phyloP scores from a whole-genome alignment of 1,140 invertebrate species.

The Papilio polyxenes region DNA sequence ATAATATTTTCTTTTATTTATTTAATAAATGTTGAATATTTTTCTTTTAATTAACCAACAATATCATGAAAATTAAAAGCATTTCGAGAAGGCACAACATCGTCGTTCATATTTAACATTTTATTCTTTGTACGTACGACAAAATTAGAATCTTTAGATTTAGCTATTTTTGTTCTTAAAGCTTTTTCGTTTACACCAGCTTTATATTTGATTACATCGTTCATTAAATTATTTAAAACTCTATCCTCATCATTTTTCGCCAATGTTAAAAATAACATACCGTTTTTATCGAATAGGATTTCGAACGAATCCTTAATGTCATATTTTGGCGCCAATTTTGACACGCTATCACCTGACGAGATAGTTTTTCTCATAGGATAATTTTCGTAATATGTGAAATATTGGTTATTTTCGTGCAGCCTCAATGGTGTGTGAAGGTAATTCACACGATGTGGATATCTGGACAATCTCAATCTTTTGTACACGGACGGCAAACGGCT shows the following conservation, averaged over 20 bases:
- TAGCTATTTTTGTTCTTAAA: background rate
- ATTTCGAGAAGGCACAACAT: background rate
- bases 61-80: constrained; percentile 31
- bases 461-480: constrained; percentile 4
- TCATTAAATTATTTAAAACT: constrained; percentile 41
- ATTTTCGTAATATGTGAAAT: constrained; percentile 32
- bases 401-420: constrained; percentile 3
- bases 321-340: constrained; percentile 23
- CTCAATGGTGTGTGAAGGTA: constrained; percentile 13
- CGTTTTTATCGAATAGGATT: constrained; percentile 39
- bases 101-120: background rate
- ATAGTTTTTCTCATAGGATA: constrained; percentile 36
- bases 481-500: background rate
- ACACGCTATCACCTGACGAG: background rate
- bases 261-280: constrained; percentile 38
- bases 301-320: constrained; percentile 22
- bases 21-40: background rate
- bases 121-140: background rate
- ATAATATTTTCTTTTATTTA: too few species aligned
- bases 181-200: background rate
- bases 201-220: constrained; percentile 23
- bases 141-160: background rate
- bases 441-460: constrained; percentile 9
- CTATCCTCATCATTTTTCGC: constrained; percentile 36
- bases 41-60: constrained; percentile 29